phyloP scores from a whole-genome alignment of 2,113 vertebrate species.

The Trichomycterus rosablanca region DNA sequence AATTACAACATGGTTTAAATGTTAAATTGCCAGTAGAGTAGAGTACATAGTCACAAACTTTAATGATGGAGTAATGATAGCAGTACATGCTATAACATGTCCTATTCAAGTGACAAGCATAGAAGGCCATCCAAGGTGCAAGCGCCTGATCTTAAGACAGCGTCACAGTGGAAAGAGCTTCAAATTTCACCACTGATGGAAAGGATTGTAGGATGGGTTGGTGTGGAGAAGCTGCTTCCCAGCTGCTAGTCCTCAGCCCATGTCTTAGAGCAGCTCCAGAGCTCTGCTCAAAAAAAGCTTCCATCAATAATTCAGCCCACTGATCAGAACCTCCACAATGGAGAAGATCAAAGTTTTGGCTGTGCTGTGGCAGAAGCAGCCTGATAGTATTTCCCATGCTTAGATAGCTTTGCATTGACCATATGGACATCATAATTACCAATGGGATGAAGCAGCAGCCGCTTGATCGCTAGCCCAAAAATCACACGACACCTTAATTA shows the following conservation, averaged over 20 bases:
- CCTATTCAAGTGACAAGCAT: conserved; percentile 46
- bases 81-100: conserved; percentile 24
- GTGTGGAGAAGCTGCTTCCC: conserved; percentile 67
- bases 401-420: conserved; percentile 66
- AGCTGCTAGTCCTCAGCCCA: conserved; percentile 71
- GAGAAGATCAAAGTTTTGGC: conserved; percentile 72
- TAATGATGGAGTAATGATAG: no score
- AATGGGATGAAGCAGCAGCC: conserved; percentile 68
- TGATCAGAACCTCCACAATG: conserved; percentile 69
- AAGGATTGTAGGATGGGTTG: conserved; percentile 43
- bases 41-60: no score
- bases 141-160: conserved; percentile 36
- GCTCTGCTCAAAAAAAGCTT: conserved; percentile 66
- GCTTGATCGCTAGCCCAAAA: conserved; percentile 68
- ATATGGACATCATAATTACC: conserved; percentile 75
- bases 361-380: conserved; percentile 36
- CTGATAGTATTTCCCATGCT: conserved; percentile 65
- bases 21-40: no score
- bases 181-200: conserved; percentile 67
- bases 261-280: conserved; percentile 65
- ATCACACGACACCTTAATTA: conserved; percentile 73
- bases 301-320: conserved; percentile 77
- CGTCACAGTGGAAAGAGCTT: conserved; percentile 66
- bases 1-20: no score
- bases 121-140: conserved; percentile 63